Evolutionary conservation across 2,113 vertebrate species (phyloP).

Genomic region (Scomber scombrus): DNA sequence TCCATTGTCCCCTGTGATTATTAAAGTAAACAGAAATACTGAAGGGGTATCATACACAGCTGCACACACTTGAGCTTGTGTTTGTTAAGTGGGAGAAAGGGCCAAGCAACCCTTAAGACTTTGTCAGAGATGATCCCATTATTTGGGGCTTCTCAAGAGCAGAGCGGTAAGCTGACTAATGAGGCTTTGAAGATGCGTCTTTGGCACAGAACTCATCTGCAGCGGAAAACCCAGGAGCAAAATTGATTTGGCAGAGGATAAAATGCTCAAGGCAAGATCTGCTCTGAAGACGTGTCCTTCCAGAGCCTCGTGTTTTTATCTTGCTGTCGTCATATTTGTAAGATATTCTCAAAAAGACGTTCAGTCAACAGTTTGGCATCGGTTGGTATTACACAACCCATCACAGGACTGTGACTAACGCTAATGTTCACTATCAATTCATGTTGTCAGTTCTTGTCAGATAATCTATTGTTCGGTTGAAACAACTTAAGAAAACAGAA

Average conservation of each 20-base stretch:
- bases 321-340: neutral
- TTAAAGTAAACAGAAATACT: conserved; percentile 83
- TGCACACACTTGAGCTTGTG: conserved; percentile 78
- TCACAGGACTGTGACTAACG: too few species aligned
- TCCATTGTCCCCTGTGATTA: conserved; percentile 76
- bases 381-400: neutral
- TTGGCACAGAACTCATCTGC: conserved; percentile 47
- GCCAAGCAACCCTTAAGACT: conserved; percentile 80
- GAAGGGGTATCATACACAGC: conserved; percentile 77
- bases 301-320: conserved; percentile 2
- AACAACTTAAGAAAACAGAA: neutral
- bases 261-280: conserved; percentile 61
- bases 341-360: conserved; percentile 1
- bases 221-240: conserved; percentile 26
- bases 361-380: neutral
- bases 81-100: conserved; percentile 75
- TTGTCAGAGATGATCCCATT: conserved; percentile 72
- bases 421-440: neutral
- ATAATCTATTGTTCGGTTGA: neutral
- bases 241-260: conserved; percentile 71
- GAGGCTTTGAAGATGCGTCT: conserved; percentile 77
- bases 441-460: neutral
- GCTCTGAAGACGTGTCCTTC: neutral
- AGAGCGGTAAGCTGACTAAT: conserved; percentile 37
- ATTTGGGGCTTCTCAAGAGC: conserved; percentile 70